Base-by-base conservation (phyloP, 1,140 invertebrate species). In the Homalodisca vitripennis region DNA sequence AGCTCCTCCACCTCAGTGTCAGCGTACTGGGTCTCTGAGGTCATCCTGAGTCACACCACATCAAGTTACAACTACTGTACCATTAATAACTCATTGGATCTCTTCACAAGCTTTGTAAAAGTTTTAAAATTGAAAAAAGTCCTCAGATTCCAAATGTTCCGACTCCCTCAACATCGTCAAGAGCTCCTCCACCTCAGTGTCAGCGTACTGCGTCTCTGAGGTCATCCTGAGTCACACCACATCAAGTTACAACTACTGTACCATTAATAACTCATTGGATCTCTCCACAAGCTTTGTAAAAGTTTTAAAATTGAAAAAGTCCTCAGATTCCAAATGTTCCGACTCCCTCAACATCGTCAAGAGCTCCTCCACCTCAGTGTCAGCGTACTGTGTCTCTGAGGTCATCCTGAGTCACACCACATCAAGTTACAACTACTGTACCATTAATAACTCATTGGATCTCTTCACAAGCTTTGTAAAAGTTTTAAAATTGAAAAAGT, bases 1-100 rank as follows among this genome's bases (percentile, higher is more conserved):
- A 99, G 80, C 77, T 99, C 96, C 68, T 94, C 92, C 0, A 94
- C 89, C 79, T 97, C 93, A 68, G 95, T 93, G 72, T 95, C 91
- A 10, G 92, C 92, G 76, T 92, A 95, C 71, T 90, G 87, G 0
- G 87, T 82, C 60, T 92, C 87, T 6, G 85, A 86, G 46, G 70
- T 63, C 10, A 66, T 14, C 47, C 68, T 66, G 29, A 3, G 34
- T 1, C 22, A 1, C 22, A 60, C 67, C 34, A 41, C 34, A n/a
- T n/a, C n/a, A n/a, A n/a, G n/a, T n/a, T n/a, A n/a, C n/a, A n/a
- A n/a, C n/a, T n/a, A n/a, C n/a, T n/a, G n/a, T n/a, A n/a, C n/a
- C n/a, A n/a, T n/a, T n/a, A n/a, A n/a, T n/a, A n/a, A n/a, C n/a
- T n/a, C n/a, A n/a, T n/a, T n/a, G n/a, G n/a, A n/a, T n/a, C n/a